Percentiles rank a stretch among this genome's conserved stretches.
Evolutionary conservation across 1,140 invertebrate species (phyloP).

Genomic region (Pachyrhynchus sulphureomaculatus): DNA sequence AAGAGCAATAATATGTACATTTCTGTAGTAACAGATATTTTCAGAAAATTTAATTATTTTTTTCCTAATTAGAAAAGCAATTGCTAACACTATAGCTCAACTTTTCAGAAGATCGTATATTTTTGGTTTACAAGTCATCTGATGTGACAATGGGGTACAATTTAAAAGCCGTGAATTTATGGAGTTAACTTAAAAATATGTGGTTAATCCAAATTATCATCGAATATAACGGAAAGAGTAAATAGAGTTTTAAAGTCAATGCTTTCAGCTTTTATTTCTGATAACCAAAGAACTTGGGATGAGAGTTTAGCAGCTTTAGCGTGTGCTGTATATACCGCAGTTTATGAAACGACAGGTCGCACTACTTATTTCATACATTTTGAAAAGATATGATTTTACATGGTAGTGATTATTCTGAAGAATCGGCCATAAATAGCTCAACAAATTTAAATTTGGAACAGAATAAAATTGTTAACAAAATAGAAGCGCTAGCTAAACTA

Average conservation of each 20-base stretch:
- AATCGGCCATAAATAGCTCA: too few species aligned
- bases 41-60: too few species aligned
- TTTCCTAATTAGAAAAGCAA: constrained; percentile 7
- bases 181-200: constrained; percentile 8
- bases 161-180: not conserved
- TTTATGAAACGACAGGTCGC: constrained; percentile 37
- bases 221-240: constrained; percentile 36
- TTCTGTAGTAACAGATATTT: too few species aligned
- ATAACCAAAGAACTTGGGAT: constrained; percentile 44
- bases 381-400: too few species aligned
- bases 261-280: constrained; percentile 33
- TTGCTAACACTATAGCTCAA: not conserved
- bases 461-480: too few species aligned
- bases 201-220: too few species aligned
- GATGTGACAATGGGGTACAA: constrained; percentile 19
- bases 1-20: too few species aligned
- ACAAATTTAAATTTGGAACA: too few species aligned
- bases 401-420: too few species aligned
- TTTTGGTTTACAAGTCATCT: constrained; percentile 9
- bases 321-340: constrained; percentile 39
- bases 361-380: constrained; percentile 34
- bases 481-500: too few species aligned
- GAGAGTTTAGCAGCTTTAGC: constrained; percentile 30
- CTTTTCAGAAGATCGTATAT: constrained; percentile 12
- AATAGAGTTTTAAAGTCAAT: constrained; percentile 40